phyloP scores from a whole-genome alignment of 1,140 invertebrate genomes.

The Pogonus chalceus region DNA sequence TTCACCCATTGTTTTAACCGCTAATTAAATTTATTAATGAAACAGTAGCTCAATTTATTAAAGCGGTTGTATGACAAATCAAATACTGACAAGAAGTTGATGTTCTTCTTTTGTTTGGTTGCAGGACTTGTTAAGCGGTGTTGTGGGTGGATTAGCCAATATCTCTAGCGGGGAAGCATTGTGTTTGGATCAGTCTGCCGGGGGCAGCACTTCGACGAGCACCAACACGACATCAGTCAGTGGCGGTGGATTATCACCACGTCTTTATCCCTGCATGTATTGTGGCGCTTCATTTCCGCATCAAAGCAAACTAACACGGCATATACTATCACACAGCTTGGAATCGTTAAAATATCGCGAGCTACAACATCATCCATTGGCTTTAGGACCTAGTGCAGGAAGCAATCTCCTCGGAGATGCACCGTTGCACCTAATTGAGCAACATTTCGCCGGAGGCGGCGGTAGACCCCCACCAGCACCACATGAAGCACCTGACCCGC shows the following conservation, averaged over 20 bases:
- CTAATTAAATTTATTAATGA: neutral
- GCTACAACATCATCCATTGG: constrained; percentile 42
- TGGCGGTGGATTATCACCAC: constrained; percentile 35
- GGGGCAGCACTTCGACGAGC: no score
- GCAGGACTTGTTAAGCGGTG: constrained; percentile 73
- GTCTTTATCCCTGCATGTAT: constrained; percentile 71
- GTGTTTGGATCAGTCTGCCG: constrained; percentile 37
- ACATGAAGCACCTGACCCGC: constrained; percentile 40
- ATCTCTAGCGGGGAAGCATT: constrained; percentile 38
- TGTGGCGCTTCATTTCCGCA: constrained; percentile 77
- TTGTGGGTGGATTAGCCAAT: constrained; percentile 31
- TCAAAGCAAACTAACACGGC: constrained; percentile 78
- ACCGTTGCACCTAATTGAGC: constrained; percentile 31
- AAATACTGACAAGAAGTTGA: constrained; percentile 69
- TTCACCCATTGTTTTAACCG: neutral
- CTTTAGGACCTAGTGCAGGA: neutral
- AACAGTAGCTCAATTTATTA: neutral
- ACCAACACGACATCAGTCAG: no score
- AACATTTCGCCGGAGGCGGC: constrained; percentile 30
- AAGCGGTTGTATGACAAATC: no score
- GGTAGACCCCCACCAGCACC: constrained; percentile 39
- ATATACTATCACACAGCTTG: constrained; percentile 76
- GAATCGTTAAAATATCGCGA: constrained; percentile 77
- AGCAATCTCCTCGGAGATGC: constrained; percentile 17
- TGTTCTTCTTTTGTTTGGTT: constrained; percentile 81